Base-by-base conservation (phyloP, 2,113 vertebrate genomes). In the Meleagris gallopavo region DNA sequence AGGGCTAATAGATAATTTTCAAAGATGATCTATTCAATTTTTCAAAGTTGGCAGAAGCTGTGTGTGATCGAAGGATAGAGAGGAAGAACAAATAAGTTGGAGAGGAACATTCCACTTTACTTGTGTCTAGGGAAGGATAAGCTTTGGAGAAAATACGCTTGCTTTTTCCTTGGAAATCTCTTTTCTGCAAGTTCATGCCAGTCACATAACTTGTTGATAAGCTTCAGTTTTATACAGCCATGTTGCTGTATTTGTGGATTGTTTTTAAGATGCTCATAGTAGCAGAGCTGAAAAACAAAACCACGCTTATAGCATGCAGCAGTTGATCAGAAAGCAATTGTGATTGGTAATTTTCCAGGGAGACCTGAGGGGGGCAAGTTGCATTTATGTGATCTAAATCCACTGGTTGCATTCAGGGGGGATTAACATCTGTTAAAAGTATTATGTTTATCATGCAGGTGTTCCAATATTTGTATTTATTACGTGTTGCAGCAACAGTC, bases 371-470 rank as follows among this genome's bases (percentile, higher is more conserved):
- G 41, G 94, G 94, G 96, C 87, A 95, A 96, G 88, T 96, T 97
- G 77, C 91, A 95, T 96, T 97, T 96, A 94, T 91, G 97, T 92
- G 97, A 96, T 97, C 97, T 97, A 96, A 98, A 97, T 95, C 95
- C 96, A 96, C 90, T 90, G 86, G 97, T 94, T 11, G 20, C 93
- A 96, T 90, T 94, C 91, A 92, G 75, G 40, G 76, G 76, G 96
- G 97, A 98, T 98, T 98, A 98, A 98, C 98, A 98, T 98, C 98
- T 98, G 98, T 96, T 98, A 98, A 98, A 98, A 96, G 97, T 95
- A 97, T 98, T 97, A 97, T 90, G 93, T 95, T 97, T 97, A 98
- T 97, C 95, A 96, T 52, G 95, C 98, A 98, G 98, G 98, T 98
- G 98, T 98, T 98, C 97, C 97, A 98, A 98, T 98, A 98, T 98